phyloP scores from a whole-genome alignment of 1,140 invertebrate genomes.

The Myzus persicae region DNA sequence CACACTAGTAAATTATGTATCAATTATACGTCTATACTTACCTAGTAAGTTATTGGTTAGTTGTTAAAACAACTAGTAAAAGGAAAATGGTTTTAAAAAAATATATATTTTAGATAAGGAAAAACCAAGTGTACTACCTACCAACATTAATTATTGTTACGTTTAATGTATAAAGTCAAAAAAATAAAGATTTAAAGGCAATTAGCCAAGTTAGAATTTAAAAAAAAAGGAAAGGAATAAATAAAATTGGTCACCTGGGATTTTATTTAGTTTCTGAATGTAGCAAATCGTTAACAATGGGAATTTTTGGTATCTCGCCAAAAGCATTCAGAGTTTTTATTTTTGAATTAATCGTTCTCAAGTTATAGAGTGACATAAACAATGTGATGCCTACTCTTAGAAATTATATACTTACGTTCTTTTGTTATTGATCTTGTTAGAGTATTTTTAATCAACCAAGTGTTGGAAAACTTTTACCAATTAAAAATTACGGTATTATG shows the following conservation, averaged over 20 bases:
- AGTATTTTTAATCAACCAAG: not conserved
- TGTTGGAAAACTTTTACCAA: not conserved
- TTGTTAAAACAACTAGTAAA: not conserved
- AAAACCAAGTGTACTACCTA: not conserved
- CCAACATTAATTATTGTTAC: not conserved
- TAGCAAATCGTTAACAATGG: not conserved
- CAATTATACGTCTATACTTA: not conserved
- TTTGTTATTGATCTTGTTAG: not conserved
- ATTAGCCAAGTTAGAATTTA: not conserved
- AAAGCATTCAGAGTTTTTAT: not conserved
- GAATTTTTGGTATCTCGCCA: not conserved
- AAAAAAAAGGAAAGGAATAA: not conserved
- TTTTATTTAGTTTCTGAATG: slow-evolving; percentile 7
- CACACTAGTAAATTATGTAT: not conserved
- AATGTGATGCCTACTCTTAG: not conserved
- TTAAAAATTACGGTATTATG: not conserved
- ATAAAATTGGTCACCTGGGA: not conserved
- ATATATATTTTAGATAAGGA: not conserved
- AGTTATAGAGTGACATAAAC: not conserved
- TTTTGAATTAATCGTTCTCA: not conserved
- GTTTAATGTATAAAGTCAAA: not conserved
- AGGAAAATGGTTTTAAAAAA: not conserved
- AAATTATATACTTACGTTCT: not conserved
- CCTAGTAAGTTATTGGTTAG: not conserved
- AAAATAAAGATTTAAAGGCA: slow-evolving; percentile 6